These are phyloP conservation scores for Elegia similella DNA, from an alignment of 2,888 invertebrate species.

Conservation along the genomic window DNA sequence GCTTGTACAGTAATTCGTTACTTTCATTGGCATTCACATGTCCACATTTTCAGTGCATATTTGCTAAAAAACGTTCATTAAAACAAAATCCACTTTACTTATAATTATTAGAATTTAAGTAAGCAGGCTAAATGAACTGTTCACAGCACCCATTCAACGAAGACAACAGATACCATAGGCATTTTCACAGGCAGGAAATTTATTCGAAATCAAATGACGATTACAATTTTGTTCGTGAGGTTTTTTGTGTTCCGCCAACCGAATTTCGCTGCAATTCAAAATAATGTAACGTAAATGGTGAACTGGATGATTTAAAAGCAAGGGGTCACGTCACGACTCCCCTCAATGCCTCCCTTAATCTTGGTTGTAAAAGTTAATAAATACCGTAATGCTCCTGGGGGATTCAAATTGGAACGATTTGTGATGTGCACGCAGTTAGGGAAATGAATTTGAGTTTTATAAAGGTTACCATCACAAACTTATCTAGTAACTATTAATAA, in stretches of 20 bases:
- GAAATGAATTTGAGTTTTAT: not conserved
- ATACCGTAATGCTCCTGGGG: constrained; percentile 4
- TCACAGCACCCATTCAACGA: too few relatives aligned
- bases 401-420: constrained; percentile 9
- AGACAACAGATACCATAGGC: not conserved
- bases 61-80: too few relatives aligned
- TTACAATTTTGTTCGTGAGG: constrained; percentile 1
- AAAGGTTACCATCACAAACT: not conserved
- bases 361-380: constrained; percentile 11
- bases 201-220: constrained; percentile 4
- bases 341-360: constrained; percentile 3
- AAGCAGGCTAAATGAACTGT: too few relatives aligned
- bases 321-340: constrained; percentile 10
- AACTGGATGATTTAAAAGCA: constrained; percentile 11
- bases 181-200: not conserved
- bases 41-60: too few relatives aligned
- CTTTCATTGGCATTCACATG: too few relatives aligned
- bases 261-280: constrained; percentile 8
- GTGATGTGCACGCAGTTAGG: not conserved
- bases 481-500: not conserved
- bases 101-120: too few relatives aligned
- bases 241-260: constrained; percentile 9
- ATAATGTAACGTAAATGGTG: constrained; percentile 7
- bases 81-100: too few relatives aligned
- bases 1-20: too few relatives aligned